Percentiles rank a stretch among this genome's conserved stretches.
These are phyloP conservation scores for Lasioglossum baleicum DNA, from an alignment of 1,140 invertebrate genomes.

Conservation along the genomic window DNA sequence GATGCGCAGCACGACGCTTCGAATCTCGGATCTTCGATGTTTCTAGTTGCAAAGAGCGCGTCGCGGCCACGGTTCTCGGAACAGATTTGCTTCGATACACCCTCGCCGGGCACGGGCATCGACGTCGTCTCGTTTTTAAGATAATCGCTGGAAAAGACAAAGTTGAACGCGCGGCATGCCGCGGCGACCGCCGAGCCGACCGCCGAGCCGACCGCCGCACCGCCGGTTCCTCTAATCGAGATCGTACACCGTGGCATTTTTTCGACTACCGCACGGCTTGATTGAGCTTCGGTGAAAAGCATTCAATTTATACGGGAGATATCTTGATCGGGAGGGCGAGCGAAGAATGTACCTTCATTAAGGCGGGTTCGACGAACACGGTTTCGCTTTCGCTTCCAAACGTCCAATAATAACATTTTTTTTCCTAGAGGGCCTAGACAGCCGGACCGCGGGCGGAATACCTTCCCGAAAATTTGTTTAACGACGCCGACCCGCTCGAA, in stretches of 20 bases:
- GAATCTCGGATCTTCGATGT: too few species aligned
- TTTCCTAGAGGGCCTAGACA: slow-evolving; percentile 44
- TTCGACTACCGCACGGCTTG: slow-evolving; percentile 62
- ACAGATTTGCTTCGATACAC: too few species aligned
- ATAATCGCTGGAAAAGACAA: slow-evolving; percentile 45
- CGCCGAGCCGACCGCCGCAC: slow-evolving; percentile 2
- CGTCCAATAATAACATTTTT: slow-evolving; percentile 64
- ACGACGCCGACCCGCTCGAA: slow-evolving; percentile 39
- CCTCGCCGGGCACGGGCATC: too few species aligned
- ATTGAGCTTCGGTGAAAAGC: slow-evolving; percentile 66
- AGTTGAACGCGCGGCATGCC: slow-evolving; percentile 35
- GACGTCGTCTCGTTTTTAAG: slow-evolving; percentile 38
- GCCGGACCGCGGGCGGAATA: slow-evolving; percentile 13
- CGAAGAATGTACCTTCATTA: slow-evolving; percentile 68
- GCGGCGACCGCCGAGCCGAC: too few species aligned
- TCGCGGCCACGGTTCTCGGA: too few species aligned
- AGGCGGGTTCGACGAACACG: slow-evolving; percentile 60
- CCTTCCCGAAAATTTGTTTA: slow-evolving; percentile 58
- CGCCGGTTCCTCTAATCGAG: slow-evolving; percentile 54
- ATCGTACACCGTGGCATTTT: slow-evolving; percentile 56
- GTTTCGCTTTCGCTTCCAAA: slow-evolving; percentile 63
- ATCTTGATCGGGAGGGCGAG: slow-evolving; percentile 63
- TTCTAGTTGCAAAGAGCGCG: too few species aligned
- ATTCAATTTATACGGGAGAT: slow-evolving; percentile 65
- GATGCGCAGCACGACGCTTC: too few species aligned